Evolutionary conservation across 2,888 invertebrate genomes (phyloP).

Genomic region (Archips xylosteana): DNA sequence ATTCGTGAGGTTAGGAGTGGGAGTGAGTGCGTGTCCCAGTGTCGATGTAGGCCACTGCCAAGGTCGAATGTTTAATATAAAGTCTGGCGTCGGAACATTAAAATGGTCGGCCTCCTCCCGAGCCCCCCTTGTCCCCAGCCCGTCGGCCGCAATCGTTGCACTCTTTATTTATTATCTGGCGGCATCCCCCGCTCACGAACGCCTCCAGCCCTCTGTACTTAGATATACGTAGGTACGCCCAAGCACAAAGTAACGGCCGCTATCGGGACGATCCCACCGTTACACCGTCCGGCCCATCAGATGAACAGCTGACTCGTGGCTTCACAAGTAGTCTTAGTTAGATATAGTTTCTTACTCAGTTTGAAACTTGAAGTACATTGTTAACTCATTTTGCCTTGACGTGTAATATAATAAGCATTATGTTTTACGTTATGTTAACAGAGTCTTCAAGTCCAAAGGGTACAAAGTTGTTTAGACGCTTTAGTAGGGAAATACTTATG

Average conservation of each 20-base stretch:
- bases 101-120: conserved; percentile 83
- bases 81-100: conserved; percentile 85
- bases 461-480: conserved; percentile 28
- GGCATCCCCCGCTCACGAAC: conserved; percentile 70
- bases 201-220: conserved; percentile 58
- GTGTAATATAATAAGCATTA: neutral
- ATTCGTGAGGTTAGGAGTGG: conserved; percentile 77
- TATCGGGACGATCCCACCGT: conserved; percentile 38
- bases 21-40: conserved; percentile 82
- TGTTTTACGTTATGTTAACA: neutral
- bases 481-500: conserved; percentile 41
- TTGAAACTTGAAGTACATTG: conserved; percentile 7
- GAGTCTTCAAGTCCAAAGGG: conserved; percentile 1
- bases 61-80: conserved; percentile 86
- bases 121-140: conserved; percentile 74
- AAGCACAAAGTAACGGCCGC: conserved; percentile 46
- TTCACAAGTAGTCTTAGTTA: conserved; percentile 19
- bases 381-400: neutral
- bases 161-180: conserved; percentile 84
- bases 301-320: conserved; percentile 58
- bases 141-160: conserved; percentile 84
- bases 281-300: conserved; percentile 32
- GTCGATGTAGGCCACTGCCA: conserved; percentile 85
- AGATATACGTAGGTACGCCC: conserved; percentile 46
- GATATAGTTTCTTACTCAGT: conserved; percentile 13